Conservation (phyloP, 2,888 invertebrate genomes). For the Tiliacea aurago region DNA sequence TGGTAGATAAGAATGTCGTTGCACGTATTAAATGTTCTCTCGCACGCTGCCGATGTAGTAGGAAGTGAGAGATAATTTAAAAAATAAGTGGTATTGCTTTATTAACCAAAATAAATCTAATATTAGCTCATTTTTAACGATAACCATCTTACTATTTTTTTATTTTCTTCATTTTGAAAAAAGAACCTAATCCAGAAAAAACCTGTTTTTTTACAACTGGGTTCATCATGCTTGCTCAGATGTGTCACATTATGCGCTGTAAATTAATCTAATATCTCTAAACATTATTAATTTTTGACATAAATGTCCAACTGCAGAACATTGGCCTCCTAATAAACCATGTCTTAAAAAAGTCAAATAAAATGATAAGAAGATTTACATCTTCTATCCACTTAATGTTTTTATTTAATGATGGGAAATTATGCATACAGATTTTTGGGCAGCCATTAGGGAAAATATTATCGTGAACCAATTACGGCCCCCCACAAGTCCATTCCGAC, state of each 20-base stretch:
- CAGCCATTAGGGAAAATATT: conserved; percentile 36
- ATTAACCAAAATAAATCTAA: too few relatives aligned
- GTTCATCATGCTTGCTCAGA: neutral
- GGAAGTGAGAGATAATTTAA: too few relatives aligned
- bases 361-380: conserved; percentile 45
- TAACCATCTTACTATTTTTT: too few relatives aligned
- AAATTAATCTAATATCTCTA: conserved; percentile 10
- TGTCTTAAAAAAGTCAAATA: conserved; percentile 43
- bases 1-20: too few relatives aligned
- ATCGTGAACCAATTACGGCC: conserved; percentile 42
- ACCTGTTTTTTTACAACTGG: too few relatives aligned
- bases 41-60: too few relatives aligned
- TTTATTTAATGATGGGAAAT: conserved; percentile 55
- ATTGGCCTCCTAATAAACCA: conserved; percentile 14
- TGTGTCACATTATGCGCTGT: neutral
- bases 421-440: conserved; percentile 51
- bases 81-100: too few relatives aligned
- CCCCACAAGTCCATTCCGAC: conserved; percentile 33
- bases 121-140: too few relatives aligned
- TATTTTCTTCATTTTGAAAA: too few relatives aligned
- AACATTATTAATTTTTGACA: conserved; percentile 2
- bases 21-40: too few relatives aligned
- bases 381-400: conserved; percentile 31
- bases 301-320: conserved; percentile 33
- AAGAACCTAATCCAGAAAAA: too few relatives aligned